phyloP scores from a whole-genome alignment of 2,797 vertebrate genomes.

The Selene dorsalis region DNA sequence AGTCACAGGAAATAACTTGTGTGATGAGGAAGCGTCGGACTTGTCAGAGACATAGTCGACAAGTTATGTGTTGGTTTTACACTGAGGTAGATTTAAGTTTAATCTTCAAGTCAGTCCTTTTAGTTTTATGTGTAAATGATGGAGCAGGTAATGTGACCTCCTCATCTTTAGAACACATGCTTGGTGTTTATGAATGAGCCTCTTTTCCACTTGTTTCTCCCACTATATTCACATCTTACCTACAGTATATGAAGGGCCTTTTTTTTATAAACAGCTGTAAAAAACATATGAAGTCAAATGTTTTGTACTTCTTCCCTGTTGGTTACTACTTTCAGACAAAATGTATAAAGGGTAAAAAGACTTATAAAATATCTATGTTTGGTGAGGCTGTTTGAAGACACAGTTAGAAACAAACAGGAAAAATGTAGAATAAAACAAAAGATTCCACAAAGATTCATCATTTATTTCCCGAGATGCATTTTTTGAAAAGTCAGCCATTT shows the following conservation, averaged over 20 bases:
- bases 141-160: neutral
- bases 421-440: neutral
- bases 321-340: too few relatives aligned
- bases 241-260: too few relatives aligned
- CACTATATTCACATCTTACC: too few relatives aligned
- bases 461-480: conserved; percentile 77
- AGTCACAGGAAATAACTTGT: neutral
- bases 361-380: too few relatives aligned
- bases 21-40: neutral
- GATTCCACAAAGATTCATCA: conserved; percentile 54
- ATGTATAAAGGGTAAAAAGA: too few relatives aligned
- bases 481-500: conserved; percentile 64
- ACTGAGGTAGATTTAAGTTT: neutral
- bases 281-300: neutral
- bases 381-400: neutral
- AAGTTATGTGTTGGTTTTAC: neutral
- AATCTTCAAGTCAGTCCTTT: neutral
- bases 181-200: too few relatives aligned
- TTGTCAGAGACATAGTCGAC: neutral
- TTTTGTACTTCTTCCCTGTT: neutral
- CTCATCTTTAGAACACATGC: too few relatives aligned
- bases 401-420: neutral
- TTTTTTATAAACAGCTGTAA: too few relatives aligned
- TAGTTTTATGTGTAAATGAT: neutral
- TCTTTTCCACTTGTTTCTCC: neutral